Evolutionary conservation across 2,113 vertebrate genomes (phyloP), one percentile per base, ranked within the genome.

Genomic region (Peromyscus maniculatus): DNA sequence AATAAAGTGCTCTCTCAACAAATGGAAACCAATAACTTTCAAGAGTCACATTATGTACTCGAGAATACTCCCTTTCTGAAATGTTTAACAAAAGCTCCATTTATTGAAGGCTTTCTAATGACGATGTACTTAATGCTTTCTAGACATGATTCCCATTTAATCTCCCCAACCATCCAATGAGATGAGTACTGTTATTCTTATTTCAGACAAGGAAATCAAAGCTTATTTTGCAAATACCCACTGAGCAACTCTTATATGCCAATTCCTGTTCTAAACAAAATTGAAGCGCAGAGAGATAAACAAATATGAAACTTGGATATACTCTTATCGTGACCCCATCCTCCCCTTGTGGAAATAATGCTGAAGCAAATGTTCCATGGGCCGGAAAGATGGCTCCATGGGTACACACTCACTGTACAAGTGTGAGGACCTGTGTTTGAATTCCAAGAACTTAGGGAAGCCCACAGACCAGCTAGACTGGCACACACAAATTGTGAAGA

Each of bases 11-110:
- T 97, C 93, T 96, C 10, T 75, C n/a, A 95, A 93, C 82, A 95
- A 96, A 97, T 94, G 93, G 31, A 91, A 97, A 96, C 91, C 87
- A 92, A 75, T 69, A 95, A 91, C 43, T 96, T 97, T 94, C 66
- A 82, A 95, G 92, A 89, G 91, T 46, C 91, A 22, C 21, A 95
- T 96, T 96, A 87, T 57, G 5, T 75, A 94, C 66, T 83, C 21
- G 92, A 86, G 78, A 92, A 89, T 92, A 90, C n/a, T 91, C 69
- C 43, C 78, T 89, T 95, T 93, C 67, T 95, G 67, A 94, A 91
- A 83, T 82, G 72, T 39, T 6, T 93, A 97, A 95, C 55, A 97
- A 90, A 86, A 92, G 71, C 52, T 92, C 75, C 86, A 82, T 88
- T 97, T 94, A 96, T 67, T 92, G 67, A 95, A 43, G 77, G n/a